phyloP scores from a whole-genome alignment of 2,888 invertebrate genomes.

The Latrodectus elegans region DNA sequence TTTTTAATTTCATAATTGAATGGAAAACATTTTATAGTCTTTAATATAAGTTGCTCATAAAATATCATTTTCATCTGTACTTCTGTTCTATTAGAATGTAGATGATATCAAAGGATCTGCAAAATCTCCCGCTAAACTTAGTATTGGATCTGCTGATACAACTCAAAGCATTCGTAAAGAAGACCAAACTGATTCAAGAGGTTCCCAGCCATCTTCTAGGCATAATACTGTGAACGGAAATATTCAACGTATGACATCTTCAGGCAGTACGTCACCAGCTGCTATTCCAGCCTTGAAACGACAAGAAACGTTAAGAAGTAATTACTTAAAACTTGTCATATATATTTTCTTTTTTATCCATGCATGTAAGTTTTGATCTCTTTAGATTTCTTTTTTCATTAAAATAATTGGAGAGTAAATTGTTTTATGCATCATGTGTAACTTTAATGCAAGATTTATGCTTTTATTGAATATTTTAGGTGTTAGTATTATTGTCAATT shows the following conservation, averaged over 20 bases:
- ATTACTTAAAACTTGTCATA: background rate
- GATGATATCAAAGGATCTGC: conserved; percentile 43
- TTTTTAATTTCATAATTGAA: too few relatives aligned
- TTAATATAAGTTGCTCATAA: too few relatives aligned
- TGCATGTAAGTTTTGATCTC: too few relatives aligned
- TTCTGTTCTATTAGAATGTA: conserved; percentile 33
- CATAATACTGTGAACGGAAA: conserved; percentile 65
- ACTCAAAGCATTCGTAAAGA: conserved; percentile 40
- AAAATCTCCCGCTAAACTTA: conserved; percentile 52
- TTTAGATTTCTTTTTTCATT: too few relatives aligned
- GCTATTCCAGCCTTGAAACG: conserved; percentile 64
- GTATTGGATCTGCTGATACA: conserved; percentile 28
- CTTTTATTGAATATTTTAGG: too few relatives aligned
- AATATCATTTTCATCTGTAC: too few relatives aligned
- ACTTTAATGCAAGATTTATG: too few relatives aligned
- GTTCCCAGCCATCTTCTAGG: conserved; percentile 13
- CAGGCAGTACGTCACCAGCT: conserved; percentile 66
- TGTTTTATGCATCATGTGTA: too few relatives aligned
- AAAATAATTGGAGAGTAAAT: too few relatives aligned
- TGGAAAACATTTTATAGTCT: too few relatives aligned
- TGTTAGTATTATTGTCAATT: too few relatives aligned
- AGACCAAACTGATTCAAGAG: conserved; percentile 36
- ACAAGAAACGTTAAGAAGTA: conserved; percentile 69
- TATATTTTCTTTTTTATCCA: too few relatives aligned
- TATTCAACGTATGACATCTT: conserved; percentile 48